Evolutionary conservation across 2,113 vertebrate genomes (phyloP).

Genomic region (Colinus virginianus): DNA sequence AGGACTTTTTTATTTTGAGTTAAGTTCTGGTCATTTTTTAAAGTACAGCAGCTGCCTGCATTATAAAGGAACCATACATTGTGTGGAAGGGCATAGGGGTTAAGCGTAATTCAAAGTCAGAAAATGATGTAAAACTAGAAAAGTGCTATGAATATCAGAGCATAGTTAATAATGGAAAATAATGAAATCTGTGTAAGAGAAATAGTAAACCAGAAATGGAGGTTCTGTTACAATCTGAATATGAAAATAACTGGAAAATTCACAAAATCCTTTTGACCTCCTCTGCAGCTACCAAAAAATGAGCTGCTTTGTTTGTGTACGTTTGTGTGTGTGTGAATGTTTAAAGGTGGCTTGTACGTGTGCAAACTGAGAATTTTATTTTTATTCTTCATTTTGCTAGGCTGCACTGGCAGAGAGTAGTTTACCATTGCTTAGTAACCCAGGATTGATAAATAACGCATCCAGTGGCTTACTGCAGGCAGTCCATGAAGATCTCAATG

Average conservation of each 20-base stretch:
- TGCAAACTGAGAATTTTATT: constrained; percentile 1
- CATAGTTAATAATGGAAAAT: constrained; percentile 31
- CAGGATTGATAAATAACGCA: constrained; percentile 93
- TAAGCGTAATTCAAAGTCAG: constrained; percentile 60
- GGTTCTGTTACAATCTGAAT: not conserved
- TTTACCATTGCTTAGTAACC: constrained; percentile 94
- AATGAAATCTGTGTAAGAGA: constrained; percentile 14
- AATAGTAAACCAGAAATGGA: constrained; percentile 12
- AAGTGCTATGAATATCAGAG: constrained; percentile 36
- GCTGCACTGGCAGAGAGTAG: constrained; percentile 97
- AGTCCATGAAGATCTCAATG: constrained; percentile 93
- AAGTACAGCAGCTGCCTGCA: constrained; percentile 77
- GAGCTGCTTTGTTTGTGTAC: not conserved
- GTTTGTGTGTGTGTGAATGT: not conserved
- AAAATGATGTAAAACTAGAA: constrained; percentile 49
- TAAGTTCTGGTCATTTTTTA: constrained; percentile 91
- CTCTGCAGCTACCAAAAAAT: not conserved
- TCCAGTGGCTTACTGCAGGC: constrained; percentile 92
- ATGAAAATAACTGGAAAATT: constrained; percentile 2
- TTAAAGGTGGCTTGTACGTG: not conserved
- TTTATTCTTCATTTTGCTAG: constrained; percentile 74
- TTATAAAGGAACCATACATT: constrained; percentile 66
- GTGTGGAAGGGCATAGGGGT: constrained; percentile 53
- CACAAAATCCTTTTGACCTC: not conserved
- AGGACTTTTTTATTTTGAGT: constrained; percentile 92